Conservation (phyloP, 2,888 invertebrate species). For the Drosophila cognata region DNA sequence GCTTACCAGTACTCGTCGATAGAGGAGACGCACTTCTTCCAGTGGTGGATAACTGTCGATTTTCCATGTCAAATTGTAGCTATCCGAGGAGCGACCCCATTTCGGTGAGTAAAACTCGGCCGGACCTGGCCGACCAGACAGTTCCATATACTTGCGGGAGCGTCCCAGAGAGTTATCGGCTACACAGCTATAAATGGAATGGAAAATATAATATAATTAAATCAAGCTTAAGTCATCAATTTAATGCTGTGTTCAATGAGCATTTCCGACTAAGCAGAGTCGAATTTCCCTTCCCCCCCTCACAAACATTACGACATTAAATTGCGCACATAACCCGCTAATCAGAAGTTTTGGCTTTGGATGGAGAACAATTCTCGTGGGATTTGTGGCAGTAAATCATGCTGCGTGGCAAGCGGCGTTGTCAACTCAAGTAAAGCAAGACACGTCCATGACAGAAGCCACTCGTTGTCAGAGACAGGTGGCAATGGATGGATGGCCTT, state of each 20-base stretch:
- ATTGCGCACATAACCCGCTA: not conserved
- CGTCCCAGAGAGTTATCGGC: conserved; percentile 90
- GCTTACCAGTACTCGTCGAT: conserved; percentile 88
- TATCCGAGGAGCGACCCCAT: conserved; percentile 87
- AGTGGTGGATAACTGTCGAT: conserved; percentile 91
- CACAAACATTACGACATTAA: not conserved
- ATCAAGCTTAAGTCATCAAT: not conserved
- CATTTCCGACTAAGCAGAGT: not conserved
- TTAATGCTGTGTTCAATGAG: not conserved
- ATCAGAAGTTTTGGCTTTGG: conserved; percentile 19
- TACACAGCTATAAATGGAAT: conserved; percentile 86
- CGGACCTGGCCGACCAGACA: conserved; percentile 89
- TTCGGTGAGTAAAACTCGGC: conserved; percentile 89
- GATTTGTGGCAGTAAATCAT: conserved; percentile 30
- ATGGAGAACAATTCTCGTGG: conserved; percentile 25
- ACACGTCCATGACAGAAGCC: conserved; percentile 66
- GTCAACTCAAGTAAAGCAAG: conserved; percentile 62
- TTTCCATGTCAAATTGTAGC: conserved; percentile 89
- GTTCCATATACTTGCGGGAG: conserved; percentile 89
- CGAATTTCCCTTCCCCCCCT: not conserved
- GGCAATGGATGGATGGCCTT: conserved; percentile 41
- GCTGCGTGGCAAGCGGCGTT: conserved; percentile 9
- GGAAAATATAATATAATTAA: not conserved
- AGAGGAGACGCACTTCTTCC: conserved; percentile 89
- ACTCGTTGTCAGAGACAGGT: conserved; percentile 42